These are phyloP conservation scores for Actinernus sp. DNA, from an alignment of 92 coral and sea anemone genomes.

Conservation along the genomic window DNA sequence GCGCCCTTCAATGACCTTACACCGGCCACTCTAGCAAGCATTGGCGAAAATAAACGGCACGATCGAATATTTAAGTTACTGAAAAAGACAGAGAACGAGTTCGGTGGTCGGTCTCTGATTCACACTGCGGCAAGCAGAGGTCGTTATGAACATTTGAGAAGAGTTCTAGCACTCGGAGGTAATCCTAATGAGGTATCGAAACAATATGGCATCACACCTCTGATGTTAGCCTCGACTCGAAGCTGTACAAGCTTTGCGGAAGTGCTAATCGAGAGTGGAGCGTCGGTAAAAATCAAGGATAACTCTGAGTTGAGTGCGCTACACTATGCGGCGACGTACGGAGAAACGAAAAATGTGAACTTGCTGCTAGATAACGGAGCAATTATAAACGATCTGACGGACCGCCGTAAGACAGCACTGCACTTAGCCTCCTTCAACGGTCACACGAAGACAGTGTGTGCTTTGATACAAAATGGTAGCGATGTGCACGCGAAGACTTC, in stretches of 20 bases:
- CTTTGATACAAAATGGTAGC: conserved; percentile 70
- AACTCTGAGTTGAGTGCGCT: conserved; percentile 65
- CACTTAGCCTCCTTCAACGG: conserved; percentile 75
- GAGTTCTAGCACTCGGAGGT: conserved; percentile 53
- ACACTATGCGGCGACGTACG: conserved; percentile 76
- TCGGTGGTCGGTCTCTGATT: conserved; percentile 38
- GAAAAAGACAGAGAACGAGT: conserved; percentile 24
- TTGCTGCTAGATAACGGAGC: conserved; percentile 72
- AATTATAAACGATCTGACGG: conserved; percentile 59
- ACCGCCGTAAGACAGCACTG: conserved; percentile 72
- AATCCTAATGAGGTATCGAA: conserved; percentile 55
- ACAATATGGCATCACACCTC: conserved; percentile 49
- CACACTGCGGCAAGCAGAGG: conserved; percentile 53
- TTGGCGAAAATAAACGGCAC: conserved; percentile 23
- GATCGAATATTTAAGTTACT: conserved; percentile 36
- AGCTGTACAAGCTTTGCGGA: conserved; percentile 56
- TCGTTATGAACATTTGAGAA: conserved; percentile 40
- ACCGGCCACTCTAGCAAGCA: conserved; percentile 7
- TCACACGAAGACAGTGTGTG: conserved; percentile 64
- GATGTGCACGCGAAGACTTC: conserved; percentile 68
- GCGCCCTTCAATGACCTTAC: conserved; percentile 13
- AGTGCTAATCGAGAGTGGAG: conserved; percentile 72
- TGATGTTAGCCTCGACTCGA: conserved; percentile 79
- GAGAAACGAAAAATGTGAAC: conserved; percentile 55
- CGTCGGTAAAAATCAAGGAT: conserved; percentile 59